Evolutionary conservation across 2,113 vertebrate species (phyloP).

Genomic region (Silurus glanis): DNA sequence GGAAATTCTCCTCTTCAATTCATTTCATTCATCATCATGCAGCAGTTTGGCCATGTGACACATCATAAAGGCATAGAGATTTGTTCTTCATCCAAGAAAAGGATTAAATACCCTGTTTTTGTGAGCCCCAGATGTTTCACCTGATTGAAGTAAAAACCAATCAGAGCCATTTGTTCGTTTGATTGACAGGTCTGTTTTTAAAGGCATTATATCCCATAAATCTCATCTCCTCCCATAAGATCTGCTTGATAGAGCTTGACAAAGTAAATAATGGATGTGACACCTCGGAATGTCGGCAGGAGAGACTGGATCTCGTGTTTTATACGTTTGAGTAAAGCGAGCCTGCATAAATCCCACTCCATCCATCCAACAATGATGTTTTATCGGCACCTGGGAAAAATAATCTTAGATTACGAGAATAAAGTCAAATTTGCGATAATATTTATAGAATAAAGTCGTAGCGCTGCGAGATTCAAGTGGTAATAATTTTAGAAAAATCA

Average conservation of each 20-base stretch:
- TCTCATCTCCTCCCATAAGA: background rate
- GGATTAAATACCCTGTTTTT: background rate
- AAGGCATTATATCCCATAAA: background rate
- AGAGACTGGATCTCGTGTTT: background rate
- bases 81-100: background rate
- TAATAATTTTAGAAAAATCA: no score
- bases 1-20: no score
- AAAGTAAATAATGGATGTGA: background rate
- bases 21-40: no score
- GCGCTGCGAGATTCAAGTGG: no score
- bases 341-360: background rate
- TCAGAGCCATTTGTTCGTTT: background rate
- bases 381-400: no score
- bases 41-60: no score
- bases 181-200: background rate
- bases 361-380: background rate
- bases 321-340: background rate
- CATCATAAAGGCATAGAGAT: no score
- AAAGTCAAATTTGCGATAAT: no score
- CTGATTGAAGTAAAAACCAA: background rate
- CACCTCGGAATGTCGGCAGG: background rate
- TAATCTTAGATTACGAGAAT: no score
- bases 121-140: background rate
- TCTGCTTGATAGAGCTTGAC: background rate
- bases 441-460: no score